These are phyloP conservation scores for Struthidea cinerea DNA, from an alignment of 2,113 vertebrate genomes.

Conservation along the genomic window DNA sequence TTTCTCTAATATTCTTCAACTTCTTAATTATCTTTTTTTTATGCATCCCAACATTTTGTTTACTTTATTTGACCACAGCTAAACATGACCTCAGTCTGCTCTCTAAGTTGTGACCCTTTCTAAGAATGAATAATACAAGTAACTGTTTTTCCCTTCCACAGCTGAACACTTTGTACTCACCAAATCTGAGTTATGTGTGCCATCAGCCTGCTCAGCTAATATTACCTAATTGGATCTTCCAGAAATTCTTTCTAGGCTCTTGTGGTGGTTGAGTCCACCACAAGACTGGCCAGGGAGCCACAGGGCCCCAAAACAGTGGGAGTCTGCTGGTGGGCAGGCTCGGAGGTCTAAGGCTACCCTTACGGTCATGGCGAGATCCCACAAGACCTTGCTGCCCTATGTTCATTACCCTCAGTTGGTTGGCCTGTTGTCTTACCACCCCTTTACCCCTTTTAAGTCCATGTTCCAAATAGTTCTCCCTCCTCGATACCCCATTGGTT, in stretches of 20 bases:
- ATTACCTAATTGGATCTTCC: background rate
- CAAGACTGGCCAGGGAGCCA: too few relatives aligned
- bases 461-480: too few relatives aligned
- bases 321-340: too few relatives aligned
- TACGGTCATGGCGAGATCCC: too few relatives aligned
- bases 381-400: too few relatives aligned
- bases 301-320: too few relatives aligned
- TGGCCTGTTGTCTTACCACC: too few relatives aligned
- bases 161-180: background rate
- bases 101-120: background rate
- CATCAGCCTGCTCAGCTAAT: background rate
- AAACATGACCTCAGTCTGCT: background rate
- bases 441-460: too few relatives aligned
- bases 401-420: too few relatives aligned
- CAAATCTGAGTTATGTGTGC: background rate
- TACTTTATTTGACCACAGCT: background rate
- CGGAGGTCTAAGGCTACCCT: too few relatives aligned
- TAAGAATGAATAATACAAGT: background rate
- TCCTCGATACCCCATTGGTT: too few relatives aligned
- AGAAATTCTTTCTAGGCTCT: background rate
- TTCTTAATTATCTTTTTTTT: background rate
- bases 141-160: background rate
- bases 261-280: too few relatives aligned
- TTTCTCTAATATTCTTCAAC: background rate
- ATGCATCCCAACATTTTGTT: background rate